Evolutionary conservation across 1,140 invertebrate genomes (phyloP), one percentile per base, ranked within the genome.

Genomic region (Agraylea sexmaculata): DNA sequence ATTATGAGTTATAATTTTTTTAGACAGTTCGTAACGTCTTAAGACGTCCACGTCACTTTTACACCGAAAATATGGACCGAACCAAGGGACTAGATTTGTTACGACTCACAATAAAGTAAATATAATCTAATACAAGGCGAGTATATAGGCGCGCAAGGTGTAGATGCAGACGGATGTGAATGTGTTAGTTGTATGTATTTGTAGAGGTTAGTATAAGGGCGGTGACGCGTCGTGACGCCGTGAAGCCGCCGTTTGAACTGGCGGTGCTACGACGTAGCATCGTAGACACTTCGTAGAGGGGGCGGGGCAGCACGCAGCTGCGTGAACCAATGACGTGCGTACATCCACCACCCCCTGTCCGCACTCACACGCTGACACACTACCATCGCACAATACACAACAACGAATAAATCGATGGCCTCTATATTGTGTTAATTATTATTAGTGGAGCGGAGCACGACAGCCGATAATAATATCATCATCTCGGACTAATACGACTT

Each of bases 261-360:
- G 34, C 27, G 28, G 46, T 42, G 38, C 33, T 12, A n/a, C 37
- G 46, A 13, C 19, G 25, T 35, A 12, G 27, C 17, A 34, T 37
- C 19, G 30, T 20, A 16, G 20, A 39, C 38, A 27, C 21, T 32
- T 12, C 47, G 7, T 10, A 15, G 53, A 49, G 46, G 47, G 46
- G 51, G 55, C 52, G 56, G 54, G 57, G 64, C 60, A 60, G 56
- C 59, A 53, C 53, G 43, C 47, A 49, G 52, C 50, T 56, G 56
- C 53, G 55, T 53, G 55, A 55, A 58, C 64, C 64, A 66, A 66
- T 66, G 46, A 61, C 56, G 57, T 66, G 63, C 63, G 63, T 66
- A 62, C 53, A 59, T 53, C 60, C 56, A 59, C 58, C 60, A 55
- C 57, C 58, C 59, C 56, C 58, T 57, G 55, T 54, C 55, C 25